Percentiles rank a stretch among this genome's conserved stretches.
phyloP scores from a whole-genome alignment of 2,113 vertebrate species.

The Tragelaphus strepsiceros region DNA sequence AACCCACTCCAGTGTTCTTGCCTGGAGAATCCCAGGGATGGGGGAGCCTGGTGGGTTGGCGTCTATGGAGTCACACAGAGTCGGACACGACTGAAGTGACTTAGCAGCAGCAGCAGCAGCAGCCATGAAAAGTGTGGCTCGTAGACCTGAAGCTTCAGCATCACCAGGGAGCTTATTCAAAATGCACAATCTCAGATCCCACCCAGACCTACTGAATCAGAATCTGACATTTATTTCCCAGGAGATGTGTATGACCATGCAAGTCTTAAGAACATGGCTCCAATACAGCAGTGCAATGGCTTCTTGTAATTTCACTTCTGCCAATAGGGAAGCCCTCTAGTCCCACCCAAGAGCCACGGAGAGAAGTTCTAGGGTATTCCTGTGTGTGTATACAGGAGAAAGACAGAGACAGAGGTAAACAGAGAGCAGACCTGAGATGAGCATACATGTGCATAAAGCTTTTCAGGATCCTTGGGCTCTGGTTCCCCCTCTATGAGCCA shows the following conservation, averaged over 20 bases:
- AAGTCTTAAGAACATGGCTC: neutral
- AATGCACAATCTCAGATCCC: neutral
- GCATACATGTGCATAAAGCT: neutral
- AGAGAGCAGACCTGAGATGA: neutral
- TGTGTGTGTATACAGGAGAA: neutral
- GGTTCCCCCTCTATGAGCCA: neutral
- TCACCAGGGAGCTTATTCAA: neutral
- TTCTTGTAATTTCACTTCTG: neutral
- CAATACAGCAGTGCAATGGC: neutral
- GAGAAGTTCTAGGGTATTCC: neutral
- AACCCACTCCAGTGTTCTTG: too few species aligned
- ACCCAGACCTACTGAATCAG: neutral
- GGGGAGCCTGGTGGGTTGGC: too few species aligned
- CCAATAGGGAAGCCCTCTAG: neutral
- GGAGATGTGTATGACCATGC: neutral
- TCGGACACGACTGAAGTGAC: too few species aligned
- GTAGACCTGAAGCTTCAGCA: neutral
- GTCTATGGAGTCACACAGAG: too few species aligned
- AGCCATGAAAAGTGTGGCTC: neutral
- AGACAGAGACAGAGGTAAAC: neutral
- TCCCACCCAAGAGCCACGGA: neutral
- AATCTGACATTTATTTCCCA: neutral
- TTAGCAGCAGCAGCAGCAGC: too few species aligned
- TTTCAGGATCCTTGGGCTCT: neutral
- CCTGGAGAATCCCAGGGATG: too few species aligned